phyloP scores from a whole-genome alignment of 1,140 invertebrate genomes.

The Psix sp. region DNA sequence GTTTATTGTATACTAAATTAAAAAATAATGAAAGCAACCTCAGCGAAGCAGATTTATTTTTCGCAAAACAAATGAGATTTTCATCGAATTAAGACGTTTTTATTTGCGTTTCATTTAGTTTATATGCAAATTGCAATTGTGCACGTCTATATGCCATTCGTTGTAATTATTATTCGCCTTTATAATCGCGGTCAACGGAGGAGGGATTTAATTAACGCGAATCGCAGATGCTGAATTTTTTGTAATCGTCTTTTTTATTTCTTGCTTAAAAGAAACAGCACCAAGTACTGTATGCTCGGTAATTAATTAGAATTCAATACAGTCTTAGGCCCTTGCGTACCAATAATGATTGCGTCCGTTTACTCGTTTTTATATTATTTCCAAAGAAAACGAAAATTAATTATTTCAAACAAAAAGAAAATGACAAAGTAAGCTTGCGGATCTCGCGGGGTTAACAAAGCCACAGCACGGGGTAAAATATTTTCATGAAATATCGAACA shows the following conservation, averaged over 20 bases:
- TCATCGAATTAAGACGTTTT: slow-evolving; percentile 42
- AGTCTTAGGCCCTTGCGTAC: no score
- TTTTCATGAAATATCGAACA: no score
- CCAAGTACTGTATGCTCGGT: no score
- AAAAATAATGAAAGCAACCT: slow-evolving; percentile 47
- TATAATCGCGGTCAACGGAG: slow-evolving; percentile 5
- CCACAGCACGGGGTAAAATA: no score
- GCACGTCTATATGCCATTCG: slow-evolving; percentile 17
- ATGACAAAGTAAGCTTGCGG: no score
- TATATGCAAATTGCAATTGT: slow-evolving; percentile 29
- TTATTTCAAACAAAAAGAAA: no score
- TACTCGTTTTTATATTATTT: no score
- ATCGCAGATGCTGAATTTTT: no score
- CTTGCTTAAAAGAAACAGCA: slow-evolving; percentile 2
- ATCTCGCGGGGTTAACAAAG: no score
- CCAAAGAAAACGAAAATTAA: no score
- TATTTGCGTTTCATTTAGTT: slow-evolving; percentile 47
- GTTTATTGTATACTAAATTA: slow-evolving; percentile 48
- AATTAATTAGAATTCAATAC: no score
- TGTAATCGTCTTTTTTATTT: slow-evolving; percentile 20
- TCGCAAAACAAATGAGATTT: slow-evolving; percentile 36
- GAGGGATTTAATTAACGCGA: slow-evolving; percentile 21
- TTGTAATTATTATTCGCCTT: slow-evolving; percentile 34
- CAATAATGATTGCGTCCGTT: no score
- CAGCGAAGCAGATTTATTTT: slow-evolving; percentile 18